Conservation (phyloP, 2,888 invertebrate species). For the Cosmorhoe ocellata region DNA sequence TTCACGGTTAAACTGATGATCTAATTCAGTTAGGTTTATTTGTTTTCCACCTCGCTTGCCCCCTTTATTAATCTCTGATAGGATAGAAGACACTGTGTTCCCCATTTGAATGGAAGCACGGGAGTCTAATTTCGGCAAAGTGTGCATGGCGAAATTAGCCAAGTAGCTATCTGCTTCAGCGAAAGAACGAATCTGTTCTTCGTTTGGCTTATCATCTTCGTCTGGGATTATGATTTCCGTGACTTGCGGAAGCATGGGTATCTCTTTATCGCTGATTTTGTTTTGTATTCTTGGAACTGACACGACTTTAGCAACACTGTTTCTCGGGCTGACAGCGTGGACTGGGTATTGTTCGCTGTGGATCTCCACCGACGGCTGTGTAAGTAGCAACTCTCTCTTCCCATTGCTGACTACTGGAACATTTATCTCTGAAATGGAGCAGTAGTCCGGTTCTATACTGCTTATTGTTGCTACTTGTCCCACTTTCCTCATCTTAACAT, state of each 20-base stretch:
- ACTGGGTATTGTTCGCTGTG: conserved; percentile 77
- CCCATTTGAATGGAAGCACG: conserved; percentile 84
- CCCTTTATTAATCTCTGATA: conserved; percentile 82
- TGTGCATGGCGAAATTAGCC: conserved; percentile 67
- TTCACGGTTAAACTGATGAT: conserved; percentile 70
- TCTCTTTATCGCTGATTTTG: conserved; percentile 82
- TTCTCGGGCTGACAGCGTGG: conserved; percentile 63
- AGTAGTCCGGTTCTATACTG: conserved; percentile 87
- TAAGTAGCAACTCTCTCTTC: conserved; percentile 78
- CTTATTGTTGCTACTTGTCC: conserved; percentile 76
- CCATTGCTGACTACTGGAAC: conserved; percentile 84
- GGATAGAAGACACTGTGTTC: conserved; percentile 83
- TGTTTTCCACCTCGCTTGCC: conserved; percentile 71
- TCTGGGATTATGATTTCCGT: conserved; percentile 88
- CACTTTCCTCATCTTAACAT: conserved; percentile 79
- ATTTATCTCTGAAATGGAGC: conserved; percentile 89
- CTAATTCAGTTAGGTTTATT: conserved; percentile 72
- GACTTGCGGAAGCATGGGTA: conserved; percentile 89
- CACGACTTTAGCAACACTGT: conserved; percentile 74
- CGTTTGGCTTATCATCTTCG: conserved; percentile 78
- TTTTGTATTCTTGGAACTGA: conserved; percentile 72
- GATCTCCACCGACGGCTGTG: conserved; percentile 79
- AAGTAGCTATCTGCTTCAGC: conserved; percentile 69
- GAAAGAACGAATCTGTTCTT: conserved; percentile 61
- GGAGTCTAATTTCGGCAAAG: conserved; percentile 71